Conservation (phyloP, 2,888 invertebrate genomes). For the Cheilosia scutellata region DNA sequence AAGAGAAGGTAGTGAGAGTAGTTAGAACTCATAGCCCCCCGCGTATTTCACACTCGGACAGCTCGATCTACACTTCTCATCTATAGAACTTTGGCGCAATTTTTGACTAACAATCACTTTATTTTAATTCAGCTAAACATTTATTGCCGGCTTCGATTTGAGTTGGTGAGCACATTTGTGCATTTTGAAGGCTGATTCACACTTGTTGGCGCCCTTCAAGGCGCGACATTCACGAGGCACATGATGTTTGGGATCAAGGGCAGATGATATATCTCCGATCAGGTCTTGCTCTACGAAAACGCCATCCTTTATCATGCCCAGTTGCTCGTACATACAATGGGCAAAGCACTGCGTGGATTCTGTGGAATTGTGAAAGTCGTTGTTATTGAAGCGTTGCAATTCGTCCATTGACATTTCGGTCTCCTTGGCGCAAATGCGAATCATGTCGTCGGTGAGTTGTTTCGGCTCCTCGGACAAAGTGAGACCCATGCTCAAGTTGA, state of each 20-base stretch:
- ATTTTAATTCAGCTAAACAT: background rate
- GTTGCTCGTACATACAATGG: constrained; percentile 79
- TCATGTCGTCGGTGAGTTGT: constrained; percentile 75
- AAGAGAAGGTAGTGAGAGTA: too few relatives aligned
- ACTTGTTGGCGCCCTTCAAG: constrained; percentile 77
- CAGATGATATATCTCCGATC: constrained; percentile 68
- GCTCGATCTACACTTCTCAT: too few relatives aligned
- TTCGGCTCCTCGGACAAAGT: constrained; percentile 77
- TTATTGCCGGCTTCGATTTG: background rate
- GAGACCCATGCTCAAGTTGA: constrained; percentile 78
- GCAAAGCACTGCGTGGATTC: constrained; percentile 78
- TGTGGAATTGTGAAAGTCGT: constrained; percentile 75
- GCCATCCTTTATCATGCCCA: constrained; percentile 78
- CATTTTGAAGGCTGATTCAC: constrained; percentile 78
- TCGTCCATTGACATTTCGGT: constrained; percentile 78
- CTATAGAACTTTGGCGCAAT: too few relatives aligned
- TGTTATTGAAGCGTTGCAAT: constrained; percentile 73
- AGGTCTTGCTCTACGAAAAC: constrained; percentile 78
- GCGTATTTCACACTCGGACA: too few relatives aligned
- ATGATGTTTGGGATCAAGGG: constrained; percentile 72
- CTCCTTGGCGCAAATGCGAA: constrained; percentile 77
- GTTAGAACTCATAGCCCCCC: too few relatives aligned
- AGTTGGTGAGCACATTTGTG: constrained; percentile 73
- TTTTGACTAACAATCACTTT: background rate
- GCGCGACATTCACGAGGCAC: constrained; percentile 66